A percentile compares a stretch with the other conserved stretches of the same genome.
Evolutionary conservation across 2,797 vertebrate species (phyloP).

Genomic region (Hephaestus fuliginosus): DNA sequence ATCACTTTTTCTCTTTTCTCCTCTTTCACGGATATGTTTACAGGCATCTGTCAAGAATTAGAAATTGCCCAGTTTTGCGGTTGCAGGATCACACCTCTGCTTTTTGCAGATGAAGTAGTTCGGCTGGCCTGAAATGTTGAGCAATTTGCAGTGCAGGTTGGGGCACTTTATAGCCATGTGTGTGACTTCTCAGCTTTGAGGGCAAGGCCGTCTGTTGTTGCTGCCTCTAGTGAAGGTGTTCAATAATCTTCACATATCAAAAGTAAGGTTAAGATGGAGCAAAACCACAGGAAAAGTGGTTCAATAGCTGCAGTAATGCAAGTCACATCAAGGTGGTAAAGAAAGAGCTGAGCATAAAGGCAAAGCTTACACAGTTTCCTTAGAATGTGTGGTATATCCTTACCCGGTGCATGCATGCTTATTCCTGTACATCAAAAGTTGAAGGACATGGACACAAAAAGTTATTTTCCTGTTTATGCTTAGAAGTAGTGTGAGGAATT

Average conservation of each 20-base stretch:
- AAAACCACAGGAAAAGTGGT: neutral
- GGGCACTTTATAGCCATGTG: neutral
- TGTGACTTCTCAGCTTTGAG: neutral
- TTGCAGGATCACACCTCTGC: too few relatives aligned
- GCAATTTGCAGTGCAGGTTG: neutral
- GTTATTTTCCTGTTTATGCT: neutral
- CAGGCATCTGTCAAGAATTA: slow-evolving; percentile 3
- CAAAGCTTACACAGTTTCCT: slow-evolving; percentile 1
- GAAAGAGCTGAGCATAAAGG: neutral
- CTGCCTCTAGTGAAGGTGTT: neutral
- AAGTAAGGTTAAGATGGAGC: neutral
- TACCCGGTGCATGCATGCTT: neutral
- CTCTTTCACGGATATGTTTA: slow-evolving; percentile 6
- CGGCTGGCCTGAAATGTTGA: neutral
- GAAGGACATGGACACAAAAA: neutral
- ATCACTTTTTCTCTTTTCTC: slow-evolving; percentile 1
- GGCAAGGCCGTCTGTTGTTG: neutral
- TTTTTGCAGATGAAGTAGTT: slow-evolving; percentile 1
- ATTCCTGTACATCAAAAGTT: neutral
- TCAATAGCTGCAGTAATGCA: neutral
- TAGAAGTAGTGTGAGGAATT: slow-evolving; percentile 1
- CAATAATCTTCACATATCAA: neutral
- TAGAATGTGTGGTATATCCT: neutral
- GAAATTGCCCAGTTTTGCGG: neutral
- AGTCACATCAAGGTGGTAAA: neutral